phyloP scores from a whole-genome alignment of 2,113 vertebrate genomes.

The Pleuronectes platessa region DNA sequence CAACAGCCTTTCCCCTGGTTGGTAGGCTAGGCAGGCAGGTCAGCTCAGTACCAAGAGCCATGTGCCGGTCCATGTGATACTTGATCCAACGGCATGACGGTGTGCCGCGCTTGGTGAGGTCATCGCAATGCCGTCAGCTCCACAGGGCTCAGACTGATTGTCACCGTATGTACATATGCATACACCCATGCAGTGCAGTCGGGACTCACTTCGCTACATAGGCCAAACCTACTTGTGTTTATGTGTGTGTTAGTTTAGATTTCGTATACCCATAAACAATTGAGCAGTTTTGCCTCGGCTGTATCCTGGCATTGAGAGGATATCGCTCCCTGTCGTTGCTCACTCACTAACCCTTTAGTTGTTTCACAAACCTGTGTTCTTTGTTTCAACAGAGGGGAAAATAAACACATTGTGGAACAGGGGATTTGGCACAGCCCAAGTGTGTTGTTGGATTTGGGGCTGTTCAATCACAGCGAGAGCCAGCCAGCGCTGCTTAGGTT shows the following conservation, averaged over 20 bases:
- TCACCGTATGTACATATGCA: conserved; percentile 41
- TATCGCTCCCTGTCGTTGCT: conserved; percentile 30
- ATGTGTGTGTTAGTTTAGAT: neutral
- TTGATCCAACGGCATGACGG: conserved; percentile 49
- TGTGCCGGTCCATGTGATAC: conserved; percentile 69
- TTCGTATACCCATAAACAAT: neutral
- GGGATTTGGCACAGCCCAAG: conserved; percentile 69
- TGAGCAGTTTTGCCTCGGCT: neutral
- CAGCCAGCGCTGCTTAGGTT: conserved; percentile 67
- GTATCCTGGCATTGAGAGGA: conserved; percentile 16
- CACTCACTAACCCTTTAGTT: conserved; percentile 51
- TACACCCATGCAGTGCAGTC: conserved; percentile 34
- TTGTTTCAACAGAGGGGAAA: conserved; percentile 67
- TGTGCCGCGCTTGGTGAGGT: conserved; percentile 61
- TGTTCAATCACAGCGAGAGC: conserved; percentile 53
- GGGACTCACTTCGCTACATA: neutral
- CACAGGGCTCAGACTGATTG: conserved; percentile 49
- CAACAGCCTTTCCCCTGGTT: conserved; percentile 60
- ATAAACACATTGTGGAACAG: conserved; percentile 71
- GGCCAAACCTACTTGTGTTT: conserved; percentile 13
- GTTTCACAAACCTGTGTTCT: conserved; percentile 66
- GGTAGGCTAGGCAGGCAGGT: conserved; percentile 54
- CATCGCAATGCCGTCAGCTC: conserved; percentile 54
- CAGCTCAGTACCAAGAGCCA: conserved; percentile 57
- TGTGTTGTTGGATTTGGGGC: conserved; percentile 67